Percentiles rank a stretch among this genome's conserved stretches.
Evolutionary conservation across 2,888 invertebrate species (phyloP).

Genomic region (Meteorus colon): DNA sequence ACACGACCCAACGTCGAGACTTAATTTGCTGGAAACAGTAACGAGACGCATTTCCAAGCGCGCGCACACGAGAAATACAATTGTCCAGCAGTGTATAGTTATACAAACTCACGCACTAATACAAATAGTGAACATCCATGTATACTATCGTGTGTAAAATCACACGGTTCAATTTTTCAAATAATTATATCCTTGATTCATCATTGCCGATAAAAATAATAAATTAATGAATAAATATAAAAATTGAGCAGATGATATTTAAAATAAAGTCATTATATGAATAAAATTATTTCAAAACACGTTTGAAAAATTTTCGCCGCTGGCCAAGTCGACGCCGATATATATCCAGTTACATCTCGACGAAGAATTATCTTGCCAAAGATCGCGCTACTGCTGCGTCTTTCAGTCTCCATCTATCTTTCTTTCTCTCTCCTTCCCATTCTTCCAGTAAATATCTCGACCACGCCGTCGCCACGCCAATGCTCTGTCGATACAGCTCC

Average conservation of each 20-base stretch:
- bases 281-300: constrained; percentile 6
- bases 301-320: constrained; percentile 3
- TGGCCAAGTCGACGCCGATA: constrained; percentile 2
- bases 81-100: constrained; percentile 12
- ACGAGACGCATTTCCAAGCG: constrained; percentile 36
- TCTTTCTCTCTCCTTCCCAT: constrained; percentile 1
- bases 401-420: constrained; percentile 34
- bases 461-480: background rate
- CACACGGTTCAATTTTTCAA: constrained; percentile 18
- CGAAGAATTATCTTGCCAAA: constrained; percentile 30
- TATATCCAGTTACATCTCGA: constrained; percentile 30
- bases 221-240: background rate
- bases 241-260: background rate
- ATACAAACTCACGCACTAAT: constrained; percentile 2
- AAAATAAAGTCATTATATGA: constrained; percentile 1
- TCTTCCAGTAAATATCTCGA: background rate
- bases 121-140: constrained; percentile 25
- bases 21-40: constrained; percentile 39
- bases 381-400: constrained; percentile 49
- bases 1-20: constrained; percentile 35
- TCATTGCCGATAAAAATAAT: background rate
- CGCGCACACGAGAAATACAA: constrained; percentile 18
- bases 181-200: constrained; percentile 9
- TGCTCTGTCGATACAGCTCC: constrained; percentile 35
- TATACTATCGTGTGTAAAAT: constrained; percentile 32